Evolutionary conservation across 2,113 vertebrate species (phyloP).

Genomic region (Benitochromis conjunctus): DNA sequence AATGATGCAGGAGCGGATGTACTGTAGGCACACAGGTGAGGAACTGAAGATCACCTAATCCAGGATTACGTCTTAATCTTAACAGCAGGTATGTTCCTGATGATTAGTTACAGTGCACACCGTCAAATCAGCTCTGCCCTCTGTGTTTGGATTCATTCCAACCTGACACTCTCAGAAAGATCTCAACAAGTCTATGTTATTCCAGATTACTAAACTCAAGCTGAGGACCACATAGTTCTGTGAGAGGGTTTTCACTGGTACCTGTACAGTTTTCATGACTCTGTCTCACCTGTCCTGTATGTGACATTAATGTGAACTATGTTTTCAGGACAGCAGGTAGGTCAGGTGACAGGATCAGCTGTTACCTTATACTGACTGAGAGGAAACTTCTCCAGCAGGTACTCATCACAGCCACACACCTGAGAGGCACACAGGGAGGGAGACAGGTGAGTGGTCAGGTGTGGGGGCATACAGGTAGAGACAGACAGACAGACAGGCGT

Average conservation of each 20-base stretch:
- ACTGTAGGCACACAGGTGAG: constrained; percentile 48
- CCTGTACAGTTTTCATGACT: no score
- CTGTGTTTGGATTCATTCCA: no score
- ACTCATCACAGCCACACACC: constrained; percentile 81
- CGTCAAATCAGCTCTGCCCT: no score
- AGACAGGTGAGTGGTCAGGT: background rate
- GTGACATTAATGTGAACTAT: background rate
- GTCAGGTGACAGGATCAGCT: background rate
- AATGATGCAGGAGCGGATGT: constrained; percentile 75
- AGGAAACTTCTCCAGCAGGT: constrained; percentile 77
- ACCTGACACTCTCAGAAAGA: no score
- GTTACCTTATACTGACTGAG: constrained; percentile 81
- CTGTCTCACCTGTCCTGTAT: background rate
- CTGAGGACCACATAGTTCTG: no score
- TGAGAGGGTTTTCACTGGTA: no score
- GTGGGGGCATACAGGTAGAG: background rate
- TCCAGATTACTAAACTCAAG: no score
- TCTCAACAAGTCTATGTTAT: background rate
- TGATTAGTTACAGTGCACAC: no score
- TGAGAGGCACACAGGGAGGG: constrained; percentile 23
- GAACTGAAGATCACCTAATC: background rate
- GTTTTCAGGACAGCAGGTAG: background rate
- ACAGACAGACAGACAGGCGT: background rate
- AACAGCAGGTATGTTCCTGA: no score
- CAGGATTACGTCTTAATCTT: background rate